Base-by-base conservation (phyloP, 1,140 invertebrate genomes). In the Pentalonia nigronervosa region DNA sequence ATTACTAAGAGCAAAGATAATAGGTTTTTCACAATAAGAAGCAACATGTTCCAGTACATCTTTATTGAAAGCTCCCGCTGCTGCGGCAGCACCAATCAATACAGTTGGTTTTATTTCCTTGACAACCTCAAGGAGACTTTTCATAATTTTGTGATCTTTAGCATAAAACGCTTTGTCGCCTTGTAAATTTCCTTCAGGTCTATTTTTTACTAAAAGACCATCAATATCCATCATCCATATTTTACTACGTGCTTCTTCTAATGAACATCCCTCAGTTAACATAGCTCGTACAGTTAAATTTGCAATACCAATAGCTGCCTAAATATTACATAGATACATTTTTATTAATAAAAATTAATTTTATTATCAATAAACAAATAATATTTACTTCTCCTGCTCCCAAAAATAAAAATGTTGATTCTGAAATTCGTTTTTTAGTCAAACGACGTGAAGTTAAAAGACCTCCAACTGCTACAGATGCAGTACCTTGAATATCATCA, bases 401-500 rank as follows among this genome's bases (percentile, higher is more conserved):
- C 47, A 98, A 96, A 95, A 99, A 99, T 34, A 99, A 96, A 95
- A 98, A 98, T 93, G 96, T 97, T 94, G 98, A 97, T 47, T 99
- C 97, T 21, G 96, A 96, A 81, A 99, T 96, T 94, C 96, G 96
- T 94, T 96, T 97, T 67, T 96, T 96, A 0, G 98, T 99, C 34
- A 99, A 96, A 94, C 97, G 96, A 86, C 97, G 96, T 4, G 98
- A 97, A 1, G 98, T 98, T 67, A 99, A 95, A 14, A 99, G 95
- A 11, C 99, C 99, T 48, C 98, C 98, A 0, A 99, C 98, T 25
- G 98, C 98, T 1, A 99, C 99, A 50, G 97, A 97, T 0, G 99
- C 99, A 0, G 99, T 99, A 45, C 99, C 98, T 95, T 99, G 98
- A 95, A 99, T 99, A 95, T 99, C 99, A 95, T 99, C 99, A 95